phyloP scores from a whole-genome alignment of 2,113 vertebrate species.

The Petrocephalus microphthalmus region DNA sequence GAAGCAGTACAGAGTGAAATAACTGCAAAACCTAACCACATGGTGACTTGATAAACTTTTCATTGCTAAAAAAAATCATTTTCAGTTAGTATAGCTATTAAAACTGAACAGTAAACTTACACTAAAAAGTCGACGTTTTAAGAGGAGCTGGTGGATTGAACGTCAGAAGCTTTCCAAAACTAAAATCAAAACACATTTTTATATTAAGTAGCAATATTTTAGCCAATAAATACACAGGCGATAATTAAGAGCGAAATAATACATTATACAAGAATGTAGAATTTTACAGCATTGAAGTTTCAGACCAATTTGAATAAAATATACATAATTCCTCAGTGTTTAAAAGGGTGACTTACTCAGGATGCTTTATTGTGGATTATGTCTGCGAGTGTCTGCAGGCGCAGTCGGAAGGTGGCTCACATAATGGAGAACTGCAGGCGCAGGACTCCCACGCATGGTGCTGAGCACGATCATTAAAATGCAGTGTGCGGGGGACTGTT shows the following conservation, averaged over 20 bases:
- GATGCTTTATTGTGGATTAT: background rate
- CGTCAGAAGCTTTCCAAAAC: background rate
- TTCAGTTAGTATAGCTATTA: background rate
- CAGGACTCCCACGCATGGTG: background rate
- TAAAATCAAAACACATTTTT: background rate
- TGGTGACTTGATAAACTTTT: background rate
- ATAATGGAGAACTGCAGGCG: background rate
- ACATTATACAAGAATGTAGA: background rate
- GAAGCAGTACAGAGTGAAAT: background rate
- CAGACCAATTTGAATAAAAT: slow-evolving; percentile 11
- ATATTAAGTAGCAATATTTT: background rate
- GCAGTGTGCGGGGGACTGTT: background rate
- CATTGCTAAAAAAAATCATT: background rate
- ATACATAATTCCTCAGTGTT: background rate
- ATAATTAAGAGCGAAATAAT: background rate
- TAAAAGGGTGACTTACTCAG: background rate
- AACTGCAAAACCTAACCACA: background rate
- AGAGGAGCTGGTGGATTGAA: background rate
- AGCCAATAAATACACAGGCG: background rate
- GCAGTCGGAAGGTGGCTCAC: background rate
- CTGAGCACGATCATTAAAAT: background rate
- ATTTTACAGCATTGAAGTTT: background rate
- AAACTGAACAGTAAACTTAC: background rate
- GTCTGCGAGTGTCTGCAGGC: background rate
- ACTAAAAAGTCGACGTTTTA: background rate